Evolutionary conservation across 2,888 invertebrate species (phyloP).

Genomic region (Latheticus oryzae): DNA sequence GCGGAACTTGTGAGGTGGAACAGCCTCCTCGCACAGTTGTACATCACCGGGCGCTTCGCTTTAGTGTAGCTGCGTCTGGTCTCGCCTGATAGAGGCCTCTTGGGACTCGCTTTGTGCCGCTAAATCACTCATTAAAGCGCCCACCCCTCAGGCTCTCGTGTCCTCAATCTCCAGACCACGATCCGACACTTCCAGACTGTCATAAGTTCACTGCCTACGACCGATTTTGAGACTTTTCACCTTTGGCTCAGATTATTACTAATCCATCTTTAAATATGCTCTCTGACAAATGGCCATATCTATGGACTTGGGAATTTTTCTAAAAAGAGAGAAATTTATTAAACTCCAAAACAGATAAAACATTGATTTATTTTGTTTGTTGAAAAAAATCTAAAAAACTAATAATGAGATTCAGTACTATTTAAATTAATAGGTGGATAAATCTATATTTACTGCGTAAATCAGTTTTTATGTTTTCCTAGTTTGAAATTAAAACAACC

Average conservation of each 20-base stretch:
- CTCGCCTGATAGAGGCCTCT: conserved; percentile 63
- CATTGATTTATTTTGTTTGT: too few species aligned
- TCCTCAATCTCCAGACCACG: conserved; percentile 35
- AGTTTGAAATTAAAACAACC: too few species aligned
- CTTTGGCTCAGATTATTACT: conserved; percentile 18
- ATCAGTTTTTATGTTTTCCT: too few species aligned
- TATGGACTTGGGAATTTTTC: too few species aligned
- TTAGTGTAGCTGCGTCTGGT: conserved; percentile 59
- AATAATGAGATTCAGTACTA: too few species aligned
- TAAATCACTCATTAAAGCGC: conserved; percentile 64
- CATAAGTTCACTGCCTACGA: conserved; percentile 32
- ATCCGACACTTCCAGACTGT: conserved; percentile 28
- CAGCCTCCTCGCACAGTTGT: conserved; percentile 47
- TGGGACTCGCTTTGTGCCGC: conserved; percentile 63
- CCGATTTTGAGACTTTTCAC: conserved; percentile 30
- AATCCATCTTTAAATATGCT: too few species aligned
- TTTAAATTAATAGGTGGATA: too few species aligned
- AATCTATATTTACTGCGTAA: too few species aligned
- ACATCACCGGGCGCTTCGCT: conserved; percentile 44
- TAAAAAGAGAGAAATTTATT: too few species aligned
- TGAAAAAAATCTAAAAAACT: too few species aligned
- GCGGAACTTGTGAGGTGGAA: conserved; percentile 59
- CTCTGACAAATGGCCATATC: too few species aligned
- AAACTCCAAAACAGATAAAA: too few species aligned
- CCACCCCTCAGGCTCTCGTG: conserved; percentile 34